Evolutionary conservation across 2,888 invertebrate species (phyloP), one percentile per base, ranked within the genome.

Genomic region (Marasmarcha lunaedactyla): DNA sequence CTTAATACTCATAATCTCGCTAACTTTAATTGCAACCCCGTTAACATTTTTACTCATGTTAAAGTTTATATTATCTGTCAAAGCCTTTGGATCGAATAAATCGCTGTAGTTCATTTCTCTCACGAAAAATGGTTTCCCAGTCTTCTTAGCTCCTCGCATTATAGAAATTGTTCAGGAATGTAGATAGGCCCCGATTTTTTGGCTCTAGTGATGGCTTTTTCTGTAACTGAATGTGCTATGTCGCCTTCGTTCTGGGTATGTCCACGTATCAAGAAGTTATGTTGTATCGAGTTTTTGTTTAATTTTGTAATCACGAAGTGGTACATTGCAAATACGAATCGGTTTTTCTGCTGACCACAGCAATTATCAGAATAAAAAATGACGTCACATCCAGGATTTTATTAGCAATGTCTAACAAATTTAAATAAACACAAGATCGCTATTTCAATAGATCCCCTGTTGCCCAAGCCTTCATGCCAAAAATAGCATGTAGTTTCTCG

Each of bases 171-270:
- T 15, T 44, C 44, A 11, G 54, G 49, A 7, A 45, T 37, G 37
- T 52, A 52, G 14, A 52, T 48, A 20, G 44, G 35, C 3, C 49
- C 50, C 33, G 50, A 38, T 20, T 48, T 51, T 43, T 52, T 50
- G 5, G 50, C 50, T 42, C 43, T 44, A 35, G 36, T 41, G 3
- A 49, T 33, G 4, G 45, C 13, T 38, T 43, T 52, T 42, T 48
- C 51, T 14, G 49, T 49, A 13, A 49, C 36, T 13, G 49, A 50
- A 33, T 51, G 48, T 5, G 44, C 50, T 25, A 26, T 36, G 36
- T 52, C 49, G 13, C 42, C 45, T 37, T 48, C 48, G 13, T 46
- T 47, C 30, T 46, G 44, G 9, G 46, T 46, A 35, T 48, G 46
- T 0, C 49, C 46, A 2, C 44, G 41, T 11, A 49, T 42, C 11